phyloP scores from a whole-genome alignment of 2,797 vertebrate genomes.

The Myotis planiceps region DNA sequence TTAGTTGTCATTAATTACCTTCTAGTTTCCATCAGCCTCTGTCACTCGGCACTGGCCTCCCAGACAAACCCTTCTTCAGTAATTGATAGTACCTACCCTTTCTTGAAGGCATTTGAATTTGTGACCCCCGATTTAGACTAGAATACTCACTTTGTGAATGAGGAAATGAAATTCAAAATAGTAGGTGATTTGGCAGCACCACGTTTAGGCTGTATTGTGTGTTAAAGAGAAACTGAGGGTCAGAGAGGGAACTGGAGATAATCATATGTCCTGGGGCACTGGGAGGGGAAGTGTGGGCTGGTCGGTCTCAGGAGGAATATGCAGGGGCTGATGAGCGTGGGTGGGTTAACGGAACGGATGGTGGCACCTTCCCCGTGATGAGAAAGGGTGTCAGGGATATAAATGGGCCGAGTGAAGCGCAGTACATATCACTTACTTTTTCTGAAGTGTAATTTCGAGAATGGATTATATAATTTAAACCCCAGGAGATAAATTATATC shows the following conservation, averaged over 20 bases:
- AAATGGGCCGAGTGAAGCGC: background rate
- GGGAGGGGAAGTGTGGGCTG: background rate
- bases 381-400: background rate
- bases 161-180: background rate
- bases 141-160: background rate
- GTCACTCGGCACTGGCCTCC: background rate
- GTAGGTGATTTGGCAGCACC: background rate
- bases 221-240: background rate
- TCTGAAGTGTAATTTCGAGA: conserved; percentile 43
- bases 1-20: background rate
- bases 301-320: background rate
- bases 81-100: background rate
- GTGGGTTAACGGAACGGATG: background rate
- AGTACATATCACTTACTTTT: conserved; percentile 18
- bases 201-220: background rate
- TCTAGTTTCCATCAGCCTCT: background rate
- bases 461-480: conserved; percentile 30
- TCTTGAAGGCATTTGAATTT: background rate
- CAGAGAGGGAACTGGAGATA: background rate
- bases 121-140: background rate
- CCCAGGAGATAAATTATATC: conserved; percentile 8
- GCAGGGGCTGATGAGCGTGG: background rate
- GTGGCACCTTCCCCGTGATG: background rate
- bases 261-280: background rate
- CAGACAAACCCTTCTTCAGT: background rate